phyloP scores from a whole-genome alignment of 1,140 invertebrate genomes.

The Cyphomyrmex costatus region DNA sequence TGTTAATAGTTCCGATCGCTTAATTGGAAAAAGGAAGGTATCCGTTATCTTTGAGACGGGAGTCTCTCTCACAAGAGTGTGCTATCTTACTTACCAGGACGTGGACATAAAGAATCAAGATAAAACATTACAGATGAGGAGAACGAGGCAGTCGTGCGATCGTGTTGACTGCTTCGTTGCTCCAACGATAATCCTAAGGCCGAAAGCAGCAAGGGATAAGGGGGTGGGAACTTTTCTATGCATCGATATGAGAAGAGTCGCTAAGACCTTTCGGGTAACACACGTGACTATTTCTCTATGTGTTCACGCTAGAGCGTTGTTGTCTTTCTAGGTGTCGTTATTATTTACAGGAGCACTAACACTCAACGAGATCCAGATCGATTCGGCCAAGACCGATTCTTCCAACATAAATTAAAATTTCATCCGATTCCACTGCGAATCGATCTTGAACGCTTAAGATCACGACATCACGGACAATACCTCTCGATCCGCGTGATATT shows the following conservation, averaged over 20 bases:
- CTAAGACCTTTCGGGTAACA: slow-evolving; percentile 57
- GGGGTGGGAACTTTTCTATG: slow-evolving; percentile 75
- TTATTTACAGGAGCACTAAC: slow-evolving; percentile 42
- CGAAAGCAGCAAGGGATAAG: slow-evolving; percentile 84
- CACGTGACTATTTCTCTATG: slow-evolving; percentile 40
- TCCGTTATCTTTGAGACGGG: slow-evolving; percentile 40
- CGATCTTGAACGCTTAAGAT: slow-evolving; percentile 50
- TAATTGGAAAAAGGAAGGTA: slow-evolving; percentile 32
- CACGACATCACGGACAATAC: slow-evolving; percentile 32
- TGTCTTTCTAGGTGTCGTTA: slow-evolving; percentile 34
- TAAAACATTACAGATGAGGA: slow-evolving; percentile 62
- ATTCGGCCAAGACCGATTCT: slow-evolving; percentile 25
- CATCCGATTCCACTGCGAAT: not conserved
- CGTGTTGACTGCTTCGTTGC: slow-evolving; percentile 66
- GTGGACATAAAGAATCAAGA: slow-evolving; percentile 66
- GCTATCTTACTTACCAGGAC: slow-evolving; percentile 61
- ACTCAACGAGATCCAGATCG: slow-evolving; percentile 52
- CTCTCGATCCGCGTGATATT: slow-evolving; percentile 19
- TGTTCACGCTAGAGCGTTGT: slow-evolving; percentile 48
- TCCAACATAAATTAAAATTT: not conserved
- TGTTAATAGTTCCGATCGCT: slow-evolving; percentile 38
- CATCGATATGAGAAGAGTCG: slow-evolving; percentile 34
- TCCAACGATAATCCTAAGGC: slow-evolving; percentile 68
- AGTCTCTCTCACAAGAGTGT: slow-evolving; percentile 25
- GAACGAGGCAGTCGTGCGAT: slow-evolving; percentile 70